Evolutionary conservation across 2,113 vertebrate genomes (phyloP).

Genomic region (Corythornis vintsioides): DNA sequence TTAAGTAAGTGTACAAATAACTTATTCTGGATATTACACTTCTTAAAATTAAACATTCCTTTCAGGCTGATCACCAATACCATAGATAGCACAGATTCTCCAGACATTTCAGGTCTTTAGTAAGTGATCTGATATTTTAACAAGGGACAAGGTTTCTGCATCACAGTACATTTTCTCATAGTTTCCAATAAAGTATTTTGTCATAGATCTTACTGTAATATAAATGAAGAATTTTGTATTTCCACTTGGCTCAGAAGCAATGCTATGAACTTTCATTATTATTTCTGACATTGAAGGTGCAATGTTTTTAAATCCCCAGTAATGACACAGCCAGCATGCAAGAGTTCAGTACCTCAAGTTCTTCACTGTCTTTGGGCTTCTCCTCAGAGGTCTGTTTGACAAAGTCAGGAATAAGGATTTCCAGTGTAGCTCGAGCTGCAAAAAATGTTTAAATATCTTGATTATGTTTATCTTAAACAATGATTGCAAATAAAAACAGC

Average conservation of each 20-base stretch:
- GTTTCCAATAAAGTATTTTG: not conserved
- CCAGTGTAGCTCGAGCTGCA: slow-evolving; percentile 96
- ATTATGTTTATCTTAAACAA: not conserved
- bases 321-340: not conserved
- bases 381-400: slow-evolving; percentile 98
- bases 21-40: not conserved
- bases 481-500: not conserved
- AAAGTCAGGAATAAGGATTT: slow-evolving; percentile 99
- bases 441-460: not conserved
- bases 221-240: not conserved
- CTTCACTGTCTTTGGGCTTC: slow-evolving; percentile 94
- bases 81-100: fast-evolving
- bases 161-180: not conserved
- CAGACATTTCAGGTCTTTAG: not conserved
- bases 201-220: not conserved
- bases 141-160: not conserved
- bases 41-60: not conserved
- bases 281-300: not conserved
- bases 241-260: not conserved
- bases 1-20: not conserved
- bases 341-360: slow-evolving; percentile 87
- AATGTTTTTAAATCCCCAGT: not conserved
- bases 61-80: not conserved
- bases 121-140: not conserved
- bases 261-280: fast-evolving